Conservation (phyloP, 2,888 invertebrate genomes). For the Pantelozetes paolii region DNA sequence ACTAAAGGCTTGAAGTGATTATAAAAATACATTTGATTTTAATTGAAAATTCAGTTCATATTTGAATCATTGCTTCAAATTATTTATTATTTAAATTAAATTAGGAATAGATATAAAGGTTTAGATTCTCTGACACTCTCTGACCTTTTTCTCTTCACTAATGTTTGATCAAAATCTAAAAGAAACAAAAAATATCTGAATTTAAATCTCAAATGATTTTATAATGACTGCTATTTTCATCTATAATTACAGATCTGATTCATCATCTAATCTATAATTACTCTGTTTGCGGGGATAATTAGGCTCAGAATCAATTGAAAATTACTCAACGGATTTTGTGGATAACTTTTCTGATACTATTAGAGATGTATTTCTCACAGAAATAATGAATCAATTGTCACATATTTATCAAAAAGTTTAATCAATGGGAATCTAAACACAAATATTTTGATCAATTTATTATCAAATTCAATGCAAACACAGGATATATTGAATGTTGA, state of each 20-base stretch:
- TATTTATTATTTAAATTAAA: not conserved
- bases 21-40: not conserved
- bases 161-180: not conserved
- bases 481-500: not conserved
- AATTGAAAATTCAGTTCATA: not conserved
- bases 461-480: not conserved
- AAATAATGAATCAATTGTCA: conserved; percentile 24
- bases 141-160: not conserved
- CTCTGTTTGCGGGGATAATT: not conserved
- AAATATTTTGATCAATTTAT: conserved; percentile 26
- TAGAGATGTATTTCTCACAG: not conserved
- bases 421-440: not conserved
- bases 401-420: conserved; percentile 17
- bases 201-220: conserved; percentile 10
- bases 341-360: not conserved
- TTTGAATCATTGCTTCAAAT: not conserved
- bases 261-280: conserved; percentile 15
- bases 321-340: conserved; percentile 14
- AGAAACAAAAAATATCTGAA: not conserved
- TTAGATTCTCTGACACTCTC: not conserved
- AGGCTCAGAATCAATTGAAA: conserved; percentile 17
- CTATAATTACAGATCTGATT: conserved; percentile 12
- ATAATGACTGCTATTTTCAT: conserved; percentile 14
- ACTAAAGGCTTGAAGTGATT: not conserved
- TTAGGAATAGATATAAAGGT: not conserved